Evolutionary conservation across 2,888 invertebrate species (phyloP).

Genomic region (Gnatocerus cornutus): DNA sequence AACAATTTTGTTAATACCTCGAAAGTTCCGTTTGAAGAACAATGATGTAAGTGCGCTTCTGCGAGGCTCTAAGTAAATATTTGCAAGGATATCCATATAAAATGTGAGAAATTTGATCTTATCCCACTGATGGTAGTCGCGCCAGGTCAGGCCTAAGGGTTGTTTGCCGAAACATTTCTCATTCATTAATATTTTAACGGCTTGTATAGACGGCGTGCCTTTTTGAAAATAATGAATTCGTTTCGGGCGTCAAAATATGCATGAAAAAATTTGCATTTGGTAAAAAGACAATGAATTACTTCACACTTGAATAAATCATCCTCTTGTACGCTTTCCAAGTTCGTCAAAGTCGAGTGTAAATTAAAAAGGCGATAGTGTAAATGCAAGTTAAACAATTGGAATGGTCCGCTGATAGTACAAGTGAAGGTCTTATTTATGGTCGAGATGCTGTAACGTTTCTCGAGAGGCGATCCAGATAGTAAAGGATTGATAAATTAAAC

Average conservation of each 20-base stretch:
- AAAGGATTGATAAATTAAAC: conserved; percentile 59
- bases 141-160: conserved; percentile 38
- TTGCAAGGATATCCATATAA: too few relatives aligned
- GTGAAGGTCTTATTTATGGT: conserved; percentile 56
- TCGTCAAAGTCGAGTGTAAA: conserved; percentile 38
- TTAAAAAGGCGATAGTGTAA: conserved; percentile 51
- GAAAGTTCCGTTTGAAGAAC: too few relatives aligned
- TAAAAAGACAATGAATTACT: conserved; percentile 27
- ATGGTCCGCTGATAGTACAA: conserved; percentile 52
- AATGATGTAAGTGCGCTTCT: too few relatives aligned
- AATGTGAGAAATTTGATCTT: neutral
- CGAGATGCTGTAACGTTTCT: conserved; percentile 54
- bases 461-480: conserved; percentile 56
- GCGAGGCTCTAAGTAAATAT: too few relatives aligned
- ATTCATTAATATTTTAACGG: conserved; percentile 49
- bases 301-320: conserved; percentile 37
- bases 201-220: conserved; percentile 35
- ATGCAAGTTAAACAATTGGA: conserved; percentile 55
- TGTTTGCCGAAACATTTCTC: conserved; percentile 48
- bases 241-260: conserved; percentile 50
- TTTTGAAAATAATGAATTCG: conserved; percentile 46
- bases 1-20: too few relatives aligned
- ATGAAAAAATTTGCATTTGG: conserved; percentile 43
- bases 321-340: conserved; percentile 8
- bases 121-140: conserved; percentile 20